These are phyloP conservation scores for Vimba vimba DNA, from an alignment of 2,113 vertebrate genomes.

Conservation along the genomic window DNA sequence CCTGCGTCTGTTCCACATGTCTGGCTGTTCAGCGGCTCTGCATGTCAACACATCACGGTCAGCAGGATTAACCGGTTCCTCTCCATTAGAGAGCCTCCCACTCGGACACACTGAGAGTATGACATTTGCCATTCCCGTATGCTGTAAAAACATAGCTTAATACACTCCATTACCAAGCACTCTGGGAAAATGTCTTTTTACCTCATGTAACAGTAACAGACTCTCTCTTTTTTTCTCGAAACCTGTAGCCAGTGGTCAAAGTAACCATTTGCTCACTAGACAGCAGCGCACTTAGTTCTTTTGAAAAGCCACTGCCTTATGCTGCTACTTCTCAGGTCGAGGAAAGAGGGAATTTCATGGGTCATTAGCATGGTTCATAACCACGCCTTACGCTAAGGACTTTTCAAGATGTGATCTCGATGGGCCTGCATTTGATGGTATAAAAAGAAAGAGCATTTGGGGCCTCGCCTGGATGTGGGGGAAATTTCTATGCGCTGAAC, in stretches of 20 bases:
- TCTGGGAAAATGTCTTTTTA: constrained; percentile 41
- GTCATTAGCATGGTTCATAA: constrained; percentile 62
- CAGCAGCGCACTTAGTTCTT: constrained; percentile 58
- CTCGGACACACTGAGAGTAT: not conserved
- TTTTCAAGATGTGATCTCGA: constrained; percentile 65
- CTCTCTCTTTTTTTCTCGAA: constrained; percentile 16
- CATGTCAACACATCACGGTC: constrained; percentile 17
- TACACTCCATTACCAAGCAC: constrained; percentile 44
- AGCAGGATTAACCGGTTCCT: not conserved
- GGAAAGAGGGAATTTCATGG: constrained; percentile 58
- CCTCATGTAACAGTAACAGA: constrained; percentile 53
- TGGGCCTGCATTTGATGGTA: constrained; percentile 48
- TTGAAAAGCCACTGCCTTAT: constrained; percentile 53
- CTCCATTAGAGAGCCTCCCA: constrained; percentile 6
- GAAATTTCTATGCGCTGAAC: constrained; percentile 20
- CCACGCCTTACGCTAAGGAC: constrained; percentile 59
- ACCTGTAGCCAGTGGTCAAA: constrained; percentile 54
- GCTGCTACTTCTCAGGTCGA: constrained; percentile 41
- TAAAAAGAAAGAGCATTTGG: constrained; percentile 43
- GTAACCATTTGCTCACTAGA: constrained; percentile 55
- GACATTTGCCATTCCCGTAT: constrained; percentile 16
- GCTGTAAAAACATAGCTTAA: not conserved
- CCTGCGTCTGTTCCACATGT: constrained; percentile 26
- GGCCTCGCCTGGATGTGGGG: constrained; percentile 30
- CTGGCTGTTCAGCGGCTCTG: not conserved